phyloP scores from a whole-genome alignment of 1,140 invertebrate genomes.

The Magallana angulata region DNA sequence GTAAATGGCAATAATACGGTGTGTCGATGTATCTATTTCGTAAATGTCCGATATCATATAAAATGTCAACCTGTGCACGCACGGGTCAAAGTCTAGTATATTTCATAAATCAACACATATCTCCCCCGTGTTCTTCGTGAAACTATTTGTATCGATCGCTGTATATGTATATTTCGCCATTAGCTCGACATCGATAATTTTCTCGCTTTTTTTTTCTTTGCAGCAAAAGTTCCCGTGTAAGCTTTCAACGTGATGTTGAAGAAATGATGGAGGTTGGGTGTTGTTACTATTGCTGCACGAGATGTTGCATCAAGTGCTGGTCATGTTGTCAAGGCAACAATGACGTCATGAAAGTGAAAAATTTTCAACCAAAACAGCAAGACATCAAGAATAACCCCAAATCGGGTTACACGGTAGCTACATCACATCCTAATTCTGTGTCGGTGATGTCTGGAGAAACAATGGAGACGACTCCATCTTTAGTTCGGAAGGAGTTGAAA shows the following conservation, averaged over 20 bases:
- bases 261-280: slow-evolving; percentile 8
- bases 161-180: too few species aligned
- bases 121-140: too few species aligned
- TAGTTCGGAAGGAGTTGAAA: neutral
- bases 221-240: slow-evolving; percentile 3
- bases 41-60: too few species aligned
- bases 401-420: neutral
- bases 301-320: slow-evolving; percentile 23
- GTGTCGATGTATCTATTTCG: too few species aligned
- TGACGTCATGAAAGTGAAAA: slow-evolving; percentile 4
- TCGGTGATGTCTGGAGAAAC: slow-evolving; percentile 1
- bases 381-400: neutral
- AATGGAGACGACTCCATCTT: neutral
- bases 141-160: too few species aligned
- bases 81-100: too few species aligned
- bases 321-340: neutral
- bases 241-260: neutral
- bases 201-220: neutral
- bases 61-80: too few species aligned
- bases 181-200: too few species aligned
- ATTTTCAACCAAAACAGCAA: neutral
- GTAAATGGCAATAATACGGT: too few species aligned
- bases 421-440: neutral
- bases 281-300: slow-evolving; percentile 16
- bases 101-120: too few species aligned